These are phyloP conservation scores for Pipistrellus pygmaeus DNA, from an alignment of 2,797 vertebrate species.

Conservation along the genomic window DNA sequence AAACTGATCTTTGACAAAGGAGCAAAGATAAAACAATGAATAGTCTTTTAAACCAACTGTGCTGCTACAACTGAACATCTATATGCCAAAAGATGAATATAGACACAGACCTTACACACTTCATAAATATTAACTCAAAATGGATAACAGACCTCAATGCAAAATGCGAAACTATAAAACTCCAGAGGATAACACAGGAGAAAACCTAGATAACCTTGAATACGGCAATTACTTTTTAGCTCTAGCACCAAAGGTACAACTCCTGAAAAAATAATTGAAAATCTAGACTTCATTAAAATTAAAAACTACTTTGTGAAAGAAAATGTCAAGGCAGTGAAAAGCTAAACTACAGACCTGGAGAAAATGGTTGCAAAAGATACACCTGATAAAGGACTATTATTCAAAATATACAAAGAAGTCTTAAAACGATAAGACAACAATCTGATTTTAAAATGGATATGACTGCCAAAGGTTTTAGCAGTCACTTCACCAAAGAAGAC, in stretches of 20 bases:
- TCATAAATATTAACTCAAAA: neutral
- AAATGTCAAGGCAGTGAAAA: neutral
- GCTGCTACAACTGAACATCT: neutral
- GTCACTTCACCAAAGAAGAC: neutral
- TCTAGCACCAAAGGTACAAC: neutral
- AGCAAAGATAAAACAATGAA: neutral
- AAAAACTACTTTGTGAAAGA: neutral
- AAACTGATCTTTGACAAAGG: neutral
- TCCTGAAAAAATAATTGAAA: neutral
- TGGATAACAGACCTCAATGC: neutral
- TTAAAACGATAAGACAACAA: neutral
- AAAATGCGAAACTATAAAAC: neutral
- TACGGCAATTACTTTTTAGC: neutral
- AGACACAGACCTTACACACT: neutral
- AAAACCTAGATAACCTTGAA: neutral
- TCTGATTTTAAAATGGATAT: neutral
- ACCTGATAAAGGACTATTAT: neutral
- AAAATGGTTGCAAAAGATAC: conserved; percentile 1
- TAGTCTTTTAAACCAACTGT: neutral
- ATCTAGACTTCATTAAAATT: neutral
- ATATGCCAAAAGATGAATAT: neutral
- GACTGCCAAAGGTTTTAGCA: neutral
- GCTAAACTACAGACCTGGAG: neutral
- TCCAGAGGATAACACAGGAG: neutral
- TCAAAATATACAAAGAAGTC: neutral